Base-by-base conservation (phyloP, 2,888 invertebrate species). In the Scelioninae gen. 2 region DNA sequence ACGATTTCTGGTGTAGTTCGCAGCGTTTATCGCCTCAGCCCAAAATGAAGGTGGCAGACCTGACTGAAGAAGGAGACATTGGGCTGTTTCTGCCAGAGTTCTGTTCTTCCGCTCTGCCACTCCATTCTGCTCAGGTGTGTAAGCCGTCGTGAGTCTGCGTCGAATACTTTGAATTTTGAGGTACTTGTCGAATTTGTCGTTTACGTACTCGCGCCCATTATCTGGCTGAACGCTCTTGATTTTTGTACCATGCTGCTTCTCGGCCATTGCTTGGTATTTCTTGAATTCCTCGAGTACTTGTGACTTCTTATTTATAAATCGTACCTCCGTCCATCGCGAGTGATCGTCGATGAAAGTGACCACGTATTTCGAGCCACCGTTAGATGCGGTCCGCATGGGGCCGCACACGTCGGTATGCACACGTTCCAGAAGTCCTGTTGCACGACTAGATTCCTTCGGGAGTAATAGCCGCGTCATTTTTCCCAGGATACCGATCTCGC, bases 351-450 rank as follows among this genome's bases (percentile, higher is more conserved):
- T 79, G 25, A 81, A 81, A 2, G 78, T 78, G 6, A 79, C 43
- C 11, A 81, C 75, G 64, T 78, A 81, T 15, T 39, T 65, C 6
- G 73, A 37, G 15, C 75, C 57, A 13, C 75, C 75, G 11, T 50
- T 45, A 2, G 78, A 79, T 13, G 48, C 11, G 1, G 55, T 43
- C 11, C 76, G 35, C 72, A 77, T 77, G 0, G 78, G 80, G 1
- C 80, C 80, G 39, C 78, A 78, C 1, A 81, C 65, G 53, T 79
- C 80, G 0, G 77, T 73, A 22, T 81, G 80, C 1, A 81, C 61
- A n/a, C 80, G 68, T 7, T 80, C 78, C 19, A 78, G 18, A 7
- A 11, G 25, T 9, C 13, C 31, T 3, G 68, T 39, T 2, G 7
- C 28, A 35, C 64, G 28, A 10, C 28, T 18, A 0, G 52, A 15